These are phyloP conservation scores for Cariama cristata DNA, from an alignment of 2,113 vertebrate species.

Conservation along the genomic window DNA sequence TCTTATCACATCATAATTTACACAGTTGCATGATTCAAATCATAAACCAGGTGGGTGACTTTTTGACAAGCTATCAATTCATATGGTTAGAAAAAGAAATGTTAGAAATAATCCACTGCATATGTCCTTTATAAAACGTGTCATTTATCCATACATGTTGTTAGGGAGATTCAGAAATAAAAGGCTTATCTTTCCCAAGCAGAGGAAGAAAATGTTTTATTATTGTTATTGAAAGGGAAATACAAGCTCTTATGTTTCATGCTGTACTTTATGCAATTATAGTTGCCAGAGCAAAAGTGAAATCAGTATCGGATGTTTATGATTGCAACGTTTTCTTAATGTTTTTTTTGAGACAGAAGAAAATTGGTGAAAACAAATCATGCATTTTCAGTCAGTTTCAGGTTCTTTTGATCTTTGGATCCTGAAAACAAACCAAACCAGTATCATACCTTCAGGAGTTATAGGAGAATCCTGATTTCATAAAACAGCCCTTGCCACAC, in stretches of 20 bases:
- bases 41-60: conserved; percentile 81
- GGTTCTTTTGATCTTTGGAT: background rate
- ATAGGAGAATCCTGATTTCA: background rate
- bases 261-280: background rate
- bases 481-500: background rate
- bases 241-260: background rate
- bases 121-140: conserved; percentile 18
- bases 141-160: background rate
- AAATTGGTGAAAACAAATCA: background rate
- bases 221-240: background rate
- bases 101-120: background rate
- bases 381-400: background rate
- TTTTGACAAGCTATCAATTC: conserved; percentile 62
- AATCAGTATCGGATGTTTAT: background rate
- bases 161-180: background rate
- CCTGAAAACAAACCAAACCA: background rate
- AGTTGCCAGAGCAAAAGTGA: background rate
- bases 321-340: background rate
- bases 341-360: background rate
- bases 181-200: background rate
- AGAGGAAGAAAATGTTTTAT: background rate
- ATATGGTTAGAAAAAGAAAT: background rate
- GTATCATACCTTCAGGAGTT: background rate
- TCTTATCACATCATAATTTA: conserved; percentile 73
- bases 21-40: conserved; percentile 77